A percentile compares a stretch with the other conserved stretches of the same genome.
These are phyloP conservation scores for Spea bombifrons DNA, from an alignment of 2,113 vertebrate genomes.

Conservation along the genomic window DNA sequence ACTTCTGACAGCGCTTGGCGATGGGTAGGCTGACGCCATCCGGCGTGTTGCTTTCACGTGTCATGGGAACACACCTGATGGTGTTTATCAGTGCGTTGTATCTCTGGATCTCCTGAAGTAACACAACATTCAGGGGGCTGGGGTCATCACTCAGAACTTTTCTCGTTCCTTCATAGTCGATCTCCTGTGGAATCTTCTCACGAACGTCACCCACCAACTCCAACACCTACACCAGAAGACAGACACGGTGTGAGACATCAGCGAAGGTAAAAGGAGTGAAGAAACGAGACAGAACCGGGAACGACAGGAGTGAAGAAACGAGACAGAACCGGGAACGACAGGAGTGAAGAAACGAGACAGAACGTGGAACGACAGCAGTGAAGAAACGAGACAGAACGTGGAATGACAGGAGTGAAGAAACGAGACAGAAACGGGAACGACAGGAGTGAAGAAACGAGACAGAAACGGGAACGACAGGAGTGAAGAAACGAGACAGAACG, in stretches of 20 bases:
- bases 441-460: background rate
- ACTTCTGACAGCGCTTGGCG: too few relatives aligned
- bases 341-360: background rate
- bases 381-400: background rate
- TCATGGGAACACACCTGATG: slow-evolving; percentile 71
- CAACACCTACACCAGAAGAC: slow-evolving; percentile 66
- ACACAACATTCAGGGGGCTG: slow-evolving; percentile 77
- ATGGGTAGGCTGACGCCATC: too few relatives aligned
- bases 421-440: background rate
- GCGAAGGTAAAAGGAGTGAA: background rate
- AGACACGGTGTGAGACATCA: background rate
- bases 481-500: background rate
- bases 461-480: background rate
- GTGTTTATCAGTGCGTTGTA: slow-evolving; percentile 78
- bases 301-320: too few relatives aligned
- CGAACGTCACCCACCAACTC: slow-evolving; percentile 73
- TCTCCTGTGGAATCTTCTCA: slow-evolving; percentile 70
- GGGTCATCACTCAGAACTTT: slow-evolving; percentile 68
- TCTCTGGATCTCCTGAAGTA: slow-evolving; percentile 87
- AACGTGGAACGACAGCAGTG: background rate
- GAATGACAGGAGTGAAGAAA: background rate
- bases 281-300: background rate
- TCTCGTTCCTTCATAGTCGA: slow-evolving; percentile 71
- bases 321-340: background rate
- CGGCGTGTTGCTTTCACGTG: too few relatives aligned